Base-by-base conservation (phyloP, 2,797 vertebrate genomes). In the Hapalemur alaotrensis region DNA sequence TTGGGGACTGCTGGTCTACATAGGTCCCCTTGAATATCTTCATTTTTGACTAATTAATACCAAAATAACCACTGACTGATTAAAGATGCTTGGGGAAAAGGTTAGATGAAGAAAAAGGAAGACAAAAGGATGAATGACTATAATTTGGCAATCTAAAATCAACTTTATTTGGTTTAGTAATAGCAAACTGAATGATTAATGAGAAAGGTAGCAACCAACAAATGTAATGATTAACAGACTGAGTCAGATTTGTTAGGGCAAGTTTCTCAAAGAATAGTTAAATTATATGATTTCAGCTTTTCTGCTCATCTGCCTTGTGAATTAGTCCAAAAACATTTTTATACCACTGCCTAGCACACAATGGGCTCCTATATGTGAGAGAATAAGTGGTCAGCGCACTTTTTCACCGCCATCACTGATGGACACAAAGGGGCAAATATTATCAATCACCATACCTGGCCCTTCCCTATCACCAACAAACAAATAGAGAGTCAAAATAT, bases 321-420 rank as follows among this genome's bases (percentile, higher is more conserved):
- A 70, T 80, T 69, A 79, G 41, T 75, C 52, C 79, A 20, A 87
- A 91, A 95, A 93, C n/a, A 93, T 76, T 91, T 50, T 70, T 89
- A 72, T 84, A 85, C n/a, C 54, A 82, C 46, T 63, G 48, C 46
- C 70, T 87, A 35, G 54, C 32, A 95, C 41, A 63, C 17, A 81
- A 69, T 8, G 7, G 61, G 35, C 32, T 92, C 38, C 70, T 59
- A 43, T 7, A 61, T 54, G 61, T 23, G 13, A 86, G 25, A 85
- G 12, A 82, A 28, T 79, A 88, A 70, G 23, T 67, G 11, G 63
- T 41, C n/a, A 61, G 72, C 46, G 85, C 76, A 41, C 30, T 73
- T 76, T 75, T 81, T 41, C 72, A 93, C 50, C 54, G 13, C 38
- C 25, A 63, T 12, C 4, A 12, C 75, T 76, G 28, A 43, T 9